Base-by-base conservation (phyloP, 2,888 invertebrate species). In the Calameuta idolon region DNA sequence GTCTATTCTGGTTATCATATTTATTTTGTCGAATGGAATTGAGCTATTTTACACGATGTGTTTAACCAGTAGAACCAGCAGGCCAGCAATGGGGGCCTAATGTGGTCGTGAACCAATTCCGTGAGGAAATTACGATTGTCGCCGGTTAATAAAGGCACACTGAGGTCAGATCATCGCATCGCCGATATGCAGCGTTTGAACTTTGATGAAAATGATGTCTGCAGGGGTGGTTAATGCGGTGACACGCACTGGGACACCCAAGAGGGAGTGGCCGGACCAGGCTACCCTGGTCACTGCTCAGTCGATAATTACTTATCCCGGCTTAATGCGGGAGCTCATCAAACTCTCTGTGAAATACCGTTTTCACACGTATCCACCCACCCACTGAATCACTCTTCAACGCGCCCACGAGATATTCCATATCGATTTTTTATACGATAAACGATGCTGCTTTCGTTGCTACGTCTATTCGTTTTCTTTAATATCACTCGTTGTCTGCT, bases 181-280 rank as follows among this genome's bases (percentile, higher is more conserved):
- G 76, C 74, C 68, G 74, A 79, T 87, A 85, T 86, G 85, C 84
- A 85, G 81, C 87, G 87, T 85, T 88, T 87, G 87, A 87, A 87
- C 87, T 88, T 85, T 88, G 87, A 88, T 87, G 87, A 86, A 83
- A 83, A 84, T 83, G 84, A 86, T 86, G 85, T 85, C 81, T 84
- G 83, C 83, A 84, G 83, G 85, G 86, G 84, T 85, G 85, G 87
- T 88, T 87, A 88, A 88, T 87, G 87, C 85, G 85, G 85, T 84
- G 86, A 87, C 89, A 89, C 89, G 89, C 89, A 89, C 88, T 86
- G 88, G 89, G 88, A 89, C 86, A 86, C 86, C 85, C 88, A 85
- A 81, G 82, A 88, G 89, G 89, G 89, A 88, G 89, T 89, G 89
- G 88, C 85, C 80, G 80, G 78, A 76, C 82, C 80, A 81, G 82